Base-by-base conservation (phyloP, 1,140 invertebrate genomes). In the Atta colombica region DNA sequence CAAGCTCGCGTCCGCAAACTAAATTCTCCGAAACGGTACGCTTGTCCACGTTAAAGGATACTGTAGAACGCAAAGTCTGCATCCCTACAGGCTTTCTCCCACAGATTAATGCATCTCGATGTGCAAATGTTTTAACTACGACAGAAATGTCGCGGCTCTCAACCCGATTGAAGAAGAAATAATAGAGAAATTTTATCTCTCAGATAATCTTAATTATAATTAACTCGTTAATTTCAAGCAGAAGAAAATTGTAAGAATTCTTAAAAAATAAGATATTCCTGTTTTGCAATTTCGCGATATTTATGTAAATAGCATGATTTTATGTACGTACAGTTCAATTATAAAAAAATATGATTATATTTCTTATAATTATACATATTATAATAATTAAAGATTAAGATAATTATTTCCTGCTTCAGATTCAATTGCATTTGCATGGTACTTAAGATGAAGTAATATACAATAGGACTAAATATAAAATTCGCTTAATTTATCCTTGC, bases 21-120 rank as follows among this genome's bases (percentile, higher is more conserved):
- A 84, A 84, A 84, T 84, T 84, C 80, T 10, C 39, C 80, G 80
- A 84, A 84, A 39, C 51, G 51, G 12, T 55, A 66, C 61, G 39
- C 69, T 82, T 25, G 39, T 49, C 39, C 28, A 35, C 61, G 61
- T 84, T 63, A 61, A 87, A 75, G 55, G 28, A 84, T 75, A 84
- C 39, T 18, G 2, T 25, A 45, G 55, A 12, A 49, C 25, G 53
- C 7, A 8, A 45, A 58, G 49, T 81, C 39, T 5, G 16, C 77
- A 53, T 35, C 25, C 18, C 28, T 8, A 58, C 49, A 14, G 28
- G n/a, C 31, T 71, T 58, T 58, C 51, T 28, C 53, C 25, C 39
- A 25, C 80, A 68, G 63, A 75, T 75, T 84, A 84, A 84, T 75
- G 39, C 39, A 28, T 45, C 25, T 81, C 35, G 31, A 7, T 5